Evolutionary conservation across 2,113 vertebrate species (phyloP), one percentile per base, ranked within the genome.

Genomic region (Turdus rufiventris): DNA sequence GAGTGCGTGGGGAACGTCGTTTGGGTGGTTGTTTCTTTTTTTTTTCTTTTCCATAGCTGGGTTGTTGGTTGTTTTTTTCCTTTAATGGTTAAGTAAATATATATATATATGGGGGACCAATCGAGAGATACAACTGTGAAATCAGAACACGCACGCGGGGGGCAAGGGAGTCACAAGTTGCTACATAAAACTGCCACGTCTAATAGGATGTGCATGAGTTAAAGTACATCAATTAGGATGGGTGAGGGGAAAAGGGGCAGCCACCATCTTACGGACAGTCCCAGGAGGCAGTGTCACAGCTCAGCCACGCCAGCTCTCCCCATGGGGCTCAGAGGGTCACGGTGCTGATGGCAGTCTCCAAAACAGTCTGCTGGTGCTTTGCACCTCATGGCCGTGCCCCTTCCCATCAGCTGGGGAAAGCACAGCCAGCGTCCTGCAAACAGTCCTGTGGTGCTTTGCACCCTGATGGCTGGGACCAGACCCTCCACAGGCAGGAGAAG

Each of bases 141-240:
- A 94, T 97, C 94, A 85, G 95, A 89, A 97, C 97, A 97, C 96
- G 89, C 94, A 97, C 96, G 47, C 51, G 0, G 77, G 89, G 38
- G 94, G 77, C 57, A 80, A 89, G 95, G 97, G 95, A 62, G 76
- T 97, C 98, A 98, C 98, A 98, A 95, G 91, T 97, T 97, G 98
- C 98, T 97, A 98, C 97, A 96, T 97, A 97, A 98, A 98, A 98
- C 97, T 96, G 98, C 96, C 98, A 98, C 98, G 95, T 98, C 97
- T 98, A 98, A 98, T 96, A 95, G 97, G 93, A 96, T 97, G 97
- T 96, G 97, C 95, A 97, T 97, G 98, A 97, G 95, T 97, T 95
- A 91, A 97, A 97, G 96, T 97, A 98, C 96, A 97, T 94, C 97
- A 94, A 97, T 13, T 84, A 50, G 96, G 90, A 85, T 18, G 42